A percentile compares a stretch with the other conserved stretches of the same genome.
phyloP scores from a whole-genome alignment of 1,140 invertebrate species.

The Conus betulinus region DNA sequence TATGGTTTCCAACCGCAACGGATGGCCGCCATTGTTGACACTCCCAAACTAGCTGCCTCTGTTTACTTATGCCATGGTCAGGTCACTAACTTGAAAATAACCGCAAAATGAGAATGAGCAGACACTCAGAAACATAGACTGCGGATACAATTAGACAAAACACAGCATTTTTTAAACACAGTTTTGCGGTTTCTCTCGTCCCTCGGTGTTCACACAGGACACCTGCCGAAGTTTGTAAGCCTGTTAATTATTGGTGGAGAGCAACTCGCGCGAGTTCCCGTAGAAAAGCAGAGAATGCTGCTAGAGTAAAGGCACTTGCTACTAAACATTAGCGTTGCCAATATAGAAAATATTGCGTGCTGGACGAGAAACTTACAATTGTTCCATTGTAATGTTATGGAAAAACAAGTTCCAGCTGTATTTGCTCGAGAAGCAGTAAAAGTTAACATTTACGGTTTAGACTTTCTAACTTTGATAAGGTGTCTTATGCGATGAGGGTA shows the following conservation, averaged over 20 bases:
- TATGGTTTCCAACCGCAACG: slow-evolving; percentile 34
- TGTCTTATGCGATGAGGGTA: too few species aligned
- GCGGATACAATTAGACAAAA: not conserved
- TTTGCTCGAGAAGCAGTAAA: too few species aligned
- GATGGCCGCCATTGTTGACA: slow-evolving; percentile 5
- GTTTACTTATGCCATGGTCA: not conserved
- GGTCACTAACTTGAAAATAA: not conserved
- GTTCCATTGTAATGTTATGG: too few species aligned
- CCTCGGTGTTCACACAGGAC: not conserved
- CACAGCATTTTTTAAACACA: not conserved
- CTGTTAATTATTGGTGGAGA: not conserved
- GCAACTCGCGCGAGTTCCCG: slow-evolving; percentile 11
- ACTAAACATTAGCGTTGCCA: not conserved
- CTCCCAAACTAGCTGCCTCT: not conserved
- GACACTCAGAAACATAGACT: not conserved
- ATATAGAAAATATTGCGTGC: too few species aligned
- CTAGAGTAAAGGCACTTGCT: not conserved
- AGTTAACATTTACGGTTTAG: too few species aligned
- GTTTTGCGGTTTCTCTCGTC: not conserved
- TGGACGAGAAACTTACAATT: too few species aligned
- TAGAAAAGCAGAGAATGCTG: not conserved
- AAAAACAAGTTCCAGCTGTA: too few species aligned
- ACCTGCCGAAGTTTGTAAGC: not conserved
- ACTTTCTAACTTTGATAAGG: too few species aligned
- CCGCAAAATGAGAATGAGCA: not conserved